Conservation (phyloP, 2,888 invertebrate species). For the Incurvaria masculella region DNA sequence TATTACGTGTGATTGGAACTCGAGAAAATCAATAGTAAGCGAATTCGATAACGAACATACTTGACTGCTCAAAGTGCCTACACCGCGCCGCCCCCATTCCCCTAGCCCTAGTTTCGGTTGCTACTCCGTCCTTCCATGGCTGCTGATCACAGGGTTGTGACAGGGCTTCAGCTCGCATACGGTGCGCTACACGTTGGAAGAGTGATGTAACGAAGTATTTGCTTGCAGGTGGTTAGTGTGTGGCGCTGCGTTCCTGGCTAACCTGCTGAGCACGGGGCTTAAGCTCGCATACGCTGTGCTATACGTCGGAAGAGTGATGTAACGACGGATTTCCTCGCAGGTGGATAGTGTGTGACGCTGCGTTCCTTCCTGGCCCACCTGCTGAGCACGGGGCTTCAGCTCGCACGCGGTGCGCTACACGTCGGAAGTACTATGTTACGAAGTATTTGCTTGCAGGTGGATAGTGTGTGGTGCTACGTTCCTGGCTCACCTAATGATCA, state of each 20-base stretch:
- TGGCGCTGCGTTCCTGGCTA: conserved; percentile 83
- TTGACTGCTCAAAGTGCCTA: no score
- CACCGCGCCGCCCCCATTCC: no score
- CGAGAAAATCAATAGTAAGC: no score
- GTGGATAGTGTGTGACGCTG: conserved; percentile 88
- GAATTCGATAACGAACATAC: no score
- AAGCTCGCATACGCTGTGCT: conserved; percentile 51
- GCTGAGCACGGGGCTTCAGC: conserved; percentile 73
- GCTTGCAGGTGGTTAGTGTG: conserved; percentile 84
- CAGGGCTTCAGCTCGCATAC: conserved; percentile 86
- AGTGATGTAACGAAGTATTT: no score
- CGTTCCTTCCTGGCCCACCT: conserved; percentile 61
- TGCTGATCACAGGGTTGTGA: conserved; percentile 82
- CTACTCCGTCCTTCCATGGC: no score
- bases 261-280: conserved; percentile 81
- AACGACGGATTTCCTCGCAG: conserved; percentile 50
- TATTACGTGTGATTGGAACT: no score
- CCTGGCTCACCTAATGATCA: conserved; percentile 65
- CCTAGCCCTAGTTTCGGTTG: no score
- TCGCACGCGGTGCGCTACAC: conserved; percentile 67
- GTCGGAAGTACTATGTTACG: no score
- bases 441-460: conserved; percentile 77
- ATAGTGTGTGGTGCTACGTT: conserved; percentile 64
- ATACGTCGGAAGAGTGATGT: background rate
- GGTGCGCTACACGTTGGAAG: conserved; percentile 75